A percentile compares a stretch with the other conserved stretches of the same genome.
phyloP scores from a whole-genome alignment of 2,113 vertebrate species.

The Petrocephalus microphthalmus region DNA sequence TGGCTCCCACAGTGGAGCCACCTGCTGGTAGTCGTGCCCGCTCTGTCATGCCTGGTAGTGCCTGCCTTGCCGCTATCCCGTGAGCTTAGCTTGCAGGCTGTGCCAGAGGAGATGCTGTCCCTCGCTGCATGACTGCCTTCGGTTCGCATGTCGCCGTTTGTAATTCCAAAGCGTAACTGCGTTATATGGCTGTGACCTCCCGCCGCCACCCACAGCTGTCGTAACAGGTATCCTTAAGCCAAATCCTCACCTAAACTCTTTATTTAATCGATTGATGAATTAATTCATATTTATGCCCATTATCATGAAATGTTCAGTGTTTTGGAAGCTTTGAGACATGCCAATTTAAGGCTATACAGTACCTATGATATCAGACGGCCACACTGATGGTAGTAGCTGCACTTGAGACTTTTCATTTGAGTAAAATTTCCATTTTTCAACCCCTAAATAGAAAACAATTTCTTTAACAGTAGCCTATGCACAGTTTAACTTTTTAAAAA shows the following conservation, averaged over 20 bases:
- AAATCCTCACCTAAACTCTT: not conserved
- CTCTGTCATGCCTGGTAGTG: not conserved
- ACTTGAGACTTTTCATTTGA: too few relatives aligned
- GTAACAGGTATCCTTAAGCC: not conserved
- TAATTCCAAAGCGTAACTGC: not conserved
- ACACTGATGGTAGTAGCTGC: too few relatives aligned
- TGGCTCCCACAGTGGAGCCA: not conserved
- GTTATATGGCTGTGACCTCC: not conserved
- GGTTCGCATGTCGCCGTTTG: not conserved
- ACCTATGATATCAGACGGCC: too few relatives aligned
- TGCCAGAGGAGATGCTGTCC: not conserved
- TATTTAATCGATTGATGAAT: not conserved
- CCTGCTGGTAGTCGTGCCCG: not conserved
- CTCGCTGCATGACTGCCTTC: not conserved
- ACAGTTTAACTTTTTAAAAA: too few relatives aligned
- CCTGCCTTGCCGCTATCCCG: not conserved
- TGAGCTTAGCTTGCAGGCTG: not conserved
- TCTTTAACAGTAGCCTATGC: too few relatives aligned
- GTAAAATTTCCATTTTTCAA: too few relatives aligned
- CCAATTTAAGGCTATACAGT: too few relatives aligned
- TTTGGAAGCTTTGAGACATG: too few relatives aligned
- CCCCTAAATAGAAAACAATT: too few relatives aligned
- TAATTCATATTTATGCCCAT: not conserved
- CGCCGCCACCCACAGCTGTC: not conserved
- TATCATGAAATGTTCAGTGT: not conserved